Percentiles rank a stretch among this genome's conserved stretches.
Evolutionary conservation across 2,888 invertebrate genomes (phyloP).

Genomic region (Papilio elwesi): DNA sequence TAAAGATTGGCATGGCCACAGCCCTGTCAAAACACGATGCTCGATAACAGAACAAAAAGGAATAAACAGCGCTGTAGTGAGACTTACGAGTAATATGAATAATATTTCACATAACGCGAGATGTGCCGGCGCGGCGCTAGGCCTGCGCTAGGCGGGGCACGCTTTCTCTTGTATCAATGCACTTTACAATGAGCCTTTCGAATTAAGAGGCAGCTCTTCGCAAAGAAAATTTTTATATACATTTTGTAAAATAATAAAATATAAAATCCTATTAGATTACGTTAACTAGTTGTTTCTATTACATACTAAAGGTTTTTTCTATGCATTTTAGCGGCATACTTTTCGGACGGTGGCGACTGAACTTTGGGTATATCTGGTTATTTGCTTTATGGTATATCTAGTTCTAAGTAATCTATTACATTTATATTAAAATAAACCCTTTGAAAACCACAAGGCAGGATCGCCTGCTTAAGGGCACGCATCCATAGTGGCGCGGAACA

Average conservation of each 20-base stretch:
- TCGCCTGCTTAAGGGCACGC: slow-evolving; percentile 45
- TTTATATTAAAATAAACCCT: slow-evolving; percentile 35
- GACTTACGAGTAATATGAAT: slow-evolving; percentile 40
- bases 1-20: slow-evolving; percentile 22
- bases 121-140: slow-evolving; percentile 44
- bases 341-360: no score
- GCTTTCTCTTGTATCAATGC: slow-evolving; percentile 54
- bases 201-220: slow-evolving; percentile 47
- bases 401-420: neutral
- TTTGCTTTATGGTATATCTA: no score
- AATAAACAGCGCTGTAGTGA: slow-evolving; percentile 17
- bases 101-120: slow-evolving; percentile 42
- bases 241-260: no score
- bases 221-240: neutral
- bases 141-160: slow-evolving; percentile 50
- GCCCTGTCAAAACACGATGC: slow-evolving; percentile 27
- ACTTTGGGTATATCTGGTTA: no score
- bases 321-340: no score
- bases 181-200: slow-evolving; percentile 49
- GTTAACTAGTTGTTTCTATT: no score
- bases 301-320: no score
- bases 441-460: slow-evolving; percentile 18
- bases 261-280: no score
- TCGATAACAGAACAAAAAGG: slow-evolving; percentile 33
- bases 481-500: slow-evolving; percentile 52